phyloP scores from a whole-genome alignment of 2,888 invertebrate species.

The Ophioninae sp. region DNA sequence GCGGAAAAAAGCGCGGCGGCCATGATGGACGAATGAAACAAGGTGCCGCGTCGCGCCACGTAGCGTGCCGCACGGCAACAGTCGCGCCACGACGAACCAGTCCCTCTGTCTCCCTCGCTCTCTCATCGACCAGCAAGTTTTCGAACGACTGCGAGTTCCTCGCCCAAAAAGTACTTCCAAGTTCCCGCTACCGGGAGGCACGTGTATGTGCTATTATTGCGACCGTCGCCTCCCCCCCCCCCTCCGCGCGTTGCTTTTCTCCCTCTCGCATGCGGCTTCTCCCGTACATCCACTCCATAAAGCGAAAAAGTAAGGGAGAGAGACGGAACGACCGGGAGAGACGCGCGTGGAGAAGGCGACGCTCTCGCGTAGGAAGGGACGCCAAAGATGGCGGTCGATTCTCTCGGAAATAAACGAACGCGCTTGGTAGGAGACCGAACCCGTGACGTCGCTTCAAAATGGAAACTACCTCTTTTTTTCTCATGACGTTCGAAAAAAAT shows the following conservation, averaged over 20 bases:
- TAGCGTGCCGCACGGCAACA: constrained; percentile 55
- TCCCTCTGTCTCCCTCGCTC: constrained; percentile 24
- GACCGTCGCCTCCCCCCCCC: constrained; percentile 60
- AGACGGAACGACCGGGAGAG: constrained; percentile 58
- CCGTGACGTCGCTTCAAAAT: no score
- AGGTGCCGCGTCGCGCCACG: constrained; percentile 31
- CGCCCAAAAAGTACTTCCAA: constrained; percentile 43
- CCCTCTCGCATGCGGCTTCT: constrained; percentile 55
- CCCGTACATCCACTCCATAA: constrained; percentile 51
- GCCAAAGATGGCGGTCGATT: constrained; percentile 54
- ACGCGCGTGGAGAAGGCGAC: constrained; percentile 24
- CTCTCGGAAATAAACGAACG: constrained; percentile 13
- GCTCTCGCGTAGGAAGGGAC: constrained; percentile 50
- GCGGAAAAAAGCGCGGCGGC: constrained; percentile 36
- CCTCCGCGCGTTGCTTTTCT: constrained; percentile 35
- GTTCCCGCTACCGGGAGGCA: constrained; percentile 17
- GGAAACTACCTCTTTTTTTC: no score
- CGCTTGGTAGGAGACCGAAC: not conserved
- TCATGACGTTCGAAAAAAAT: no score
- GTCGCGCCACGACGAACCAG: constrained; percentile 54
- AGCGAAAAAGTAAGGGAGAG: constrained; percentile 51
- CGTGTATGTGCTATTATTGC: constrained; percentile 43
- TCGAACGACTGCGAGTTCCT: constrained; percentile 13
- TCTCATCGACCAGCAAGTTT: constrained; percentile 16
- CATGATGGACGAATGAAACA: constrained; percentile 45